Evolutionary conservation across 2,888 invertebrate genomes (phyloP), one percentile per base, ranked within the genome.

Genomic region (Nudaria mundana): DNA sequence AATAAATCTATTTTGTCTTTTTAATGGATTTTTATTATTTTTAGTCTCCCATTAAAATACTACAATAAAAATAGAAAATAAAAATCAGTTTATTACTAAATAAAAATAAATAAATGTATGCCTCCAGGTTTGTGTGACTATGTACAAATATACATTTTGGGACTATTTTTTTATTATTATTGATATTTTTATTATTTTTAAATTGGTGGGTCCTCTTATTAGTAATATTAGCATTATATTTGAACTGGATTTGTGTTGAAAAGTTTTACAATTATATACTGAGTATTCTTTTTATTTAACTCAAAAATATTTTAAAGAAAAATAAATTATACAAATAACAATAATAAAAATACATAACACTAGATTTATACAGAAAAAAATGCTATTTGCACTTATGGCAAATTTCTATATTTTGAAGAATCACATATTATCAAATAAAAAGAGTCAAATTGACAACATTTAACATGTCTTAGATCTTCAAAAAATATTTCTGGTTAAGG

Each of bases 121-220:
- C 85, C 84, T 84, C 82, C 82, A 64, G 74, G 57, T 71, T 73
- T 69, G 57, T 75, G 66, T 76, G 67, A 60, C 73, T 84, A 83
- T 84, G 66, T 83, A 83, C 83, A 85, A 80, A 82, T 83, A 78
- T 83, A 85, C 80, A 82, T 72, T 71, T 66, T 56, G 59, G 62
- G 57, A 63, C 36, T 52, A 61, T 57, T 61, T 58, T 53, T 43
- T 31, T 22, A 18, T 36, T 34, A 31, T 14, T 37, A n/a, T 23
- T 33, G 14, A 13, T 6, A 25, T 16, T 25, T 41, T 40, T 37
- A 40, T 43, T 48, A 50, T 33, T 36, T 30, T 56, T 53, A 49
- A 62, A 63, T 71, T 71, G 77, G 76, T 78, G 76, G 76, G 78
- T 60, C 60, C 48, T 25, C 63, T 48, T 24, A 43, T 33, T 23